Percentiles rank a stretch among this genome's conserved stretches.
Conservation (phyloP, 2,888 invertebrate species). For the Habroteleia sp. region DNA sequence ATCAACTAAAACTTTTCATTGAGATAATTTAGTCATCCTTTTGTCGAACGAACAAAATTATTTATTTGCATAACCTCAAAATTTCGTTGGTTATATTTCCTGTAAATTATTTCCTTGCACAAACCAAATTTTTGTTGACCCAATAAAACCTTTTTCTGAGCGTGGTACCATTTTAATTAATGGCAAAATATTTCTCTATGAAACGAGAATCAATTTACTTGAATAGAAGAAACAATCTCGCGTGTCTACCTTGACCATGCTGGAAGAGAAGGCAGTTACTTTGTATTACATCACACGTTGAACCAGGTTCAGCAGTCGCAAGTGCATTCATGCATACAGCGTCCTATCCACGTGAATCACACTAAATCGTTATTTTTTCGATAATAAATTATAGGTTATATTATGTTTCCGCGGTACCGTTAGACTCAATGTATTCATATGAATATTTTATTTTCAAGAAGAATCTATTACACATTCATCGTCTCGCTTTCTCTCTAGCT, state of each 20-base stretch:
- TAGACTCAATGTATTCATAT: constrained; percentile 29
- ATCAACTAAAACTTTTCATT: too few species aligned
- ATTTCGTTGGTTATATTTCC: too few species aligned
- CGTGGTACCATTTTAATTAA: not conserved
- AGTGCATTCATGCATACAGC: constrained; percentile 64
- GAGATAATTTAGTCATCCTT: too few species aligned
- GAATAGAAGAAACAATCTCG: constrained; percentile 59
- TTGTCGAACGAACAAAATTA: too few species aligned
- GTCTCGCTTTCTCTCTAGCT: too few species aligned
- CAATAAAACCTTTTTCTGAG: too few species aligned
- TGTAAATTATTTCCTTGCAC: too few species aligned
- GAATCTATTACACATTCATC: too few species aligned
- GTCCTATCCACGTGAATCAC: constrained; percentile 60
- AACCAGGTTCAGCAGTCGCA: constrained; percentile 64
- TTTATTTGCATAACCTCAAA: too few species aligned
- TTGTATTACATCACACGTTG: constrained; percentile 58
- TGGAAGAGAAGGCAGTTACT: constrained; percentile 58
- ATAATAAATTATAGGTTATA: constrained; percentile 40
- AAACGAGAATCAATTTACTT: constrained; percentile 43
- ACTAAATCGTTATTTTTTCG: constrained; percentile 43
- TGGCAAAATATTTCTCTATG: constrained; percentile 9
- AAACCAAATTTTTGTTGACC: too few species aligned
- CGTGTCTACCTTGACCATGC: constrained; percentile 65
- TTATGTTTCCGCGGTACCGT: constrained; percentile 33
- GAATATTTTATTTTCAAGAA: constrained; percentile 28